Percentiles rank a stretch among this genome's conserved stretches.
Conservation (phyloP, 2,797 vertebrate genomes). For the Alfaro cultratus region DNA sequence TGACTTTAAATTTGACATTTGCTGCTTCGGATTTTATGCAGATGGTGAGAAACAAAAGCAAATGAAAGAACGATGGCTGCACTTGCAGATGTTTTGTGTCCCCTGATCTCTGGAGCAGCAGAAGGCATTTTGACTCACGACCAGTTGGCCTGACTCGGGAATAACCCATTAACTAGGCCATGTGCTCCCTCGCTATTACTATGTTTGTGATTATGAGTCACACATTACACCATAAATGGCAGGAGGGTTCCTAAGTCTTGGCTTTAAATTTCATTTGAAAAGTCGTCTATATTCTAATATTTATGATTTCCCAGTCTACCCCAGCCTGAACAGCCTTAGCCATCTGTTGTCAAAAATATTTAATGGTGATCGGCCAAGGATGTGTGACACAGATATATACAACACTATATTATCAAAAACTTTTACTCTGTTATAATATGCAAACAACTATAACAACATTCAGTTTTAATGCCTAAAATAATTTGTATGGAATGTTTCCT, state of each 20-base stretch:
- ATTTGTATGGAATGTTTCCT: background rate
- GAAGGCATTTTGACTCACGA: conserved; percentile 57
- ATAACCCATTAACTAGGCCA: conserved; percentile 70
- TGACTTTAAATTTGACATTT: background rate
- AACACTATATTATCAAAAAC: background rate
- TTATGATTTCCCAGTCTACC: background rate
- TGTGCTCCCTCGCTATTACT: conserved; percentile 57
- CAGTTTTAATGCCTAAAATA: background rate
- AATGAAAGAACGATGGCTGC: conserved; percentile 20
- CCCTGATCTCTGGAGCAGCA: conserved; percentile 48
- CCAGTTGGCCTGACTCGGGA: conserved; percentile 66
- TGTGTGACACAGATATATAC: rapidly evolving
- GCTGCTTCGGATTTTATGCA: conserved; percentile 7
- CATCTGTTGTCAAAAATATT: background rate
- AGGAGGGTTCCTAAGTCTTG: conserved; percentile 44
- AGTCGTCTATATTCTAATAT: background rate
- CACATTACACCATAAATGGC: conserved; percentile 49
- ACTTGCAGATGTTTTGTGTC: conserved; percentile 50
- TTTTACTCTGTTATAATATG: background rate
- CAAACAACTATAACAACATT: background rate
- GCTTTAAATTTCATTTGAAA: conserved; percentile 21
- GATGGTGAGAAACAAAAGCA: conserved; percentile 9
- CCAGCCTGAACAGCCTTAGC: background rate
- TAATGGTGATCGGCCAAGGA: background rate
- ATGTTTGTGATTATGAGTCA: conserved; percentile 68